A percentile compares a stretch with the other conserved stretches of the same genome.
These are phyloP conservation scores for Platynereis dumerilii DNA, from an alignment of 2,888 invertebrate species.

Conservation along the genomic window DNA sequence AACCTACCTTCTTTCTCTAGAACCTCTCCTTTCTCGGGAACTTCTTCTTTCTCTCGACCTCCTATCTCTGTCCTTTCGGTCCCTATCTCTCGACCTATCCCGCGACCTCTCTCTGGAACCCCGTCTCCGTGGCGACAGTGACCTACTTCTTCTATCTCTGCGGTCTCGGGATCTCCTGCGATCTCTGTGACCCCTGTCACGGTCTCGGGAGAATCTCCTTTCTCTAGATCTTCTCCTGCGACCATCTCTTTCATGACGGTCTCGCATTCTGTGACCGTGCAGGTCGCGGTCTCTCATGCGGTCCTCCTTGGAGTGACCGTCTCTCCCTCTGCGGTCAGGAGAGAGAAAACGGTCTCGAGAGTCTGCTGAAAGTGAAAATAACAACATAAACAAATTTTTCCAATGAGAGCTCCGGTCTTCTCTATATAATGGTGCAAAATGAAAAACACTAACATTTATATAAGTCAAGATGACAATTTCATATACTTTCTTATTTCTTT, in stretches of 20 bases:
- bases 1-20: no score
- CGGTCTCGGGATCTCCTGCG: slow-evolving; percentile 5
- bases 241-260: background rate
- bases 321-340: no score
- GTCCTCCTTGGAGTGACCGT: no score
- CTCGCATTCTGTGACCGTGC: background rate
- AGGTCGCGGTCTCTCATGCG: slow-evolving; percentile 2
- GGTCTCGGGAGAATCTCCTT: background rate
- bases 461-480: no score
- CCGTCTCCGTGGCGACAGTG: background rate
- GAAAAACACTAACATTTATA: no score
- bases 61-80: background rate
- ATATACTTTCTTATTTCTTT: no score
- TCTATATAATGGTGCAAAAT: no score
- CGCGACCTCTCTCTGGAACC: background rate
- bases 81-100: background rate
- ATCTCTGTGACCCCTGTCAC: background rate
- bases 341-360: no score
- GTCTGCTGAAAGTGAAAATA: no score
- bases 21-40: no score
- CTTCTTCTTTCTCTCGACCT: background rate
- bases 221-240: background rate
- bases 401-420: no score
- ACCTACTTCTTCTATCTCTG: background rate
- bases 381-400: no score